A percentile compares a stretch with the other conserved stretches of the same genome.
These are phyloP conservation scores for Oreochromis tanganicae DNA, from an alignment of 2,113 vertebrate genomes.

Conservation along the genomic window DNA sequence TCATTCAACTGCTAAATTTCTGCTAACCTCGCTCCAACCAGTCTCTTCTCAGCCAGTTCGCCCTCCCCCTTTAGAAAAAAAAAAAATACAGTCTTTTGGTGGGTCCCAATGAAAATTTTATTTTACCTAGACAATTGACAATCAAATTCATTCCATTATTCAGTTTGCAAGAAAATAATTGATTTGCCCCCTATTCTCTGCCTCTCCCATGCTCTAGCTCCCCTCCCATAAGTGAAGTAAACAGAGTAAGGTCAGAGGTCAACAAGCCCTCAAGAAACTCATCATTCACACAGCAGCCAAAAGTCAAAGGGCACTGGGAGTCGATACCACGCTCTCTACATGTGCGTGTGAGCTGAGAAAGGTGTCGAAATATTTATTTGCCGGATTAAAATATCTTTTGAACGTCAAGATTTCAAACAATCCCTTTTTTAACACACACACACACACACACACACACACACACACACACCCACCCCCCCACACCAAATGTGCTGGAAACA, in stretches of 20 bases:
- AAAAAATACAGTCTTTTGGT: neutral
- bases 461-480: neutral
- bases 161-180: conserved; percentile 3
- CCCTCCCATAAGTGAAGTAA: conserved; percentile 35
- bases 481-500: neutral
- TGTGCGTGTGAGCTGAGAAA: neutral
- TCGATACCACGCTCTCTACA: conserved; percentile 28
- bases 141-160: conserved; percentile 23
- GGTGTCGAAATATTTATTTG: neutral
- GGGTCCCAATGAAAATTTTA: conserved; percentile 8
- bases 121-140: neutral
- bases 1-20: neutral
- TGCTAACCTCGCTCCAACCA: neutral
- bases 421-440: neutral
- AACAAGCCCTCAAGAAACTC: conserved; percentile 51
- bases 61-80: neutral
- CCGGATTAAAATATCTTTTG: neutral
- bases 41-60: neutral
- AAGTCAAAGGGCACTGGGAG: conserved; percentile 36
- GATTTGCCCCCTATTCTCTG: neutral
- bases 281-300: conserved; percentile 56
- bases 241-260: conserved; percentile 49
- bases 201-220: neutral
- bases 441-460: accelerated
- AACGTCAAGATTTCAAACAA: neutral